Evolutionary conservation across 2,113 vertebrate genomes (phyloP).

Genomic region (Oxygymnocypris stewartii): DNA sequence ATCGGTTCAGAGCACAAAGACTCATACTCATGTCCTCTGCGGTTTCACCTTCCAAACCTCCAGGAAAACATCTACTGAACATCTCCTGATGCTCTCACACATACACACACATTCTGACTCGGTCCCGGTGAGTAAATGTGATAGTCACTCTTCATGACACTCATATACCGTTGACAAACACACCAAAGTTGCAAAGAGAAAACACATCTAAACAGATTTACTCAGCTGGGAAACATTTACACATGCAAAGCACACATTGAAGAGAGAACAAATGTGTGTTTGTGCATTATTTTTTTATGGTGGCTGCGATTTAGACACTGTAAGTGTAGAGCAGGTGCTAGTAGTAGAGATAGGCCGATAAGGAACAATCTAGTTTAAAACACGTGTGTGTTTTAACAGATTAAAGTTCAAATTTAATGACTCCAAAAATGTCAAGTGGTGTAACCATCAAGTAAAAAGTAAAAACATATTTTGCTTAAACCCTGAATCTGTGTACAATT

Average conservation of each 20-base stretch:
- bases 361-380: background rate
- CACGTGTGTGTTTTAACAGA: background rate
- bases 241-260: background rate
- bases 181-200: background rate
- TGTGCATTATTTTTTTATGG: background rate
- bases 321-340: background rate
- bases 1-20: background rate
- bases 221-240: background rate
- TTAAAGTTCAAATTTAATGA: background rate
- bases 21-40: conserved; percentile 64
- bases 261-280: background rate
- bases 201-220: conserved; percentile 4
- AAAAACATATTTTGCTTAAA: background rate
- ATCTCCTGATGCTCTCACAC: conserved; percentile 41
- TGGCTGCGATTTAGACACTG: conserved; percentile 17
- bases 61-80: conserved; percentile 65
- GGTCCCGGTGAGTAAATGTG: background rate
- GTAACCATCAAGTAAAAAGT: background rate
- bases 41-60: conserved; percentile 63
- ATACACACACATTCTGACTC: conserved; percentile 44
- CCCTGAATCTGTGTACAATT: background rate
- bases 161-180: background rate
- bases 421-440: background rate
- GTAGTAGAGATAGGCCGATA: conserved; percentile 22
- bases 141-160: background rate